Base-by-base conservation (phyloP, 2,888 invertebrate species). In the Protophormia terraenovae region DNA sequence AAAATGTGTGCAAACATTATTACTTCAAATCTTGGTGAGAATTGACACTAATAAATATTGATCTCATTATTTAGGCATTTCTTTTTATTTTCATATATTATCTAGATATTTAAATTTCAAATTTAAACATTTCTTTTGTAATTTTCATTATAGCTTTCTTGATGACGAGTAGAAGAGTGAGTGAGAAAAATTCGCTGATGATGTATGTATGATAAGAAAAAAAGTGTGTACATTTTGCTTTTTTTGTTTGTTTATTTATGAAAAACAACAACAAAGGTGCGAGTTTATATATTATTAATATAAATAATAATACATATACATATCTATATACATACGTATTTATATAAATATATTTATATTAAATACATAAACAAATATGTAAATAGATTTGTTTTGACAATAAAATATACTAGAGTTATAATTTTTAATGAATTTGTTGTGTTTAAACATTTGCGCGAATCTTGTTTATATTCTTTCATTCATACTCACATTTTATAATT, bases 401-500 rank as follows among this genome's bases (percentile, higher is more conserved):
- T 27, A 71, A 71, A 77, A 83, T 47, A 71, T 55, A 69, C 47
- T 45, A 64, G 53, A 69, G 58, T 41, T 82, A 69, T 69, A 69
- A 69, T 27, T 76, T 69, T 71, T 64, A 64, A 82, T 82, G 45
- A 82, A 71, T 69, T 77, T 71, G 71, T 45, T 83, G 55, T 77
- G 47, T 47, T 71, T 71, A 71, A 77, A 77, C 53, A 77, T 64
- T 73, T 80, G 35, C 47, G 47, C 24, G 58, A 83, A 72, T 35
- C 10, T 24, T 75, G 55, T 77, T 67, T 50, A 58, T 55, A 55
- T 45, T 53, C 32, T 29, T 72, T 58, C 66, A 67, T 78, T 76
- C 64, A 71, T 66, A 27, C 41, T 41, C 62, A 55, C 19, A 53
- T 45, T 77, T 72, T 58, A 77, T 67, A 67, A 77, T 71, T 83